Evolutionary conservation across 2,797 vertebrate genomes (phyloP).

Genomic region (Tangara arthus): DNA sequence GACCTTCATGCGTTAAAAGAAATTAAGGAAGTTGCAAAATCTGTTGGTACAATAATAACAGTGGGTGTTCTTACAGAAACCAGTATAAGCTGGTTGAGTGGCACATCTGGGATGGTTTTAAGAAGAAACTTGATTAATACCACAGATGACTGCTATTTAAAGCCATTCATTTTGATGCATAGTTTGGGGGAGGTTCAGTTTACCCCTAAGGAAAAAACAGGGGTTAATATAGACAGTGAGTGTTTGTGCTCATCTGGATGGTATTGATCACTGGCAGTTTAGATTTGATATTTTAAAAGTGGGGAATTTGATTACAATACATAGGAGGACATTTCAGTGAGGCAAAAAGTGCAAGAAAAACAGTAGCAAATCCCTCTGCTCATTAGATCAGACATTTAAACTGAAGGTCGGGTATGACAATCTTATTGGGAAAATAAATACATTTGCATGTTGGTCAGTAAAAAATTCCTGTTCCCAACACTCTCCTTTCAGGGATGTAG

Average conservation of each 20-base stretch:
- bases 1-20: conserved; percentile 61
- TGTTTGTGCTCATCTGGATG: not conserved
- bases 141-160: conserved; percentile 62
- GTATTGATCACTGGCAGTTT: not conserved
- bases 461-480: not conserved
- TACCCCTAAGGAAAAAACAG: conserved; percentile 41
- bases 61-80: conserved; percentile 69
- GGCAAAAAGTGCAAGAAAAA: not conserved
- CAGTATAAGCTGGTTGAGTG: conserved; percentile 66
- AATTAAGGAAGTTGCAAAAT: conserved; percentile 70
- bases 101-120: conserved; percentile 71
- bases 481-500: not conserved
- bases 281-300: not conserved
- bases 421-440: not conserved
- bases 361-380: not conserved
- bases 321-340: not conserved
- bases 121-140: conserved; percentile 69
- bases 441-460: not conserved
- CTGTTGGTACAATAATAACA: conserved; percentile 70
- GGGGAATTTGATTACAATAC: not conserved
- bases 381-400: not conserved
- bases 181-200: conserved; percentile 29
- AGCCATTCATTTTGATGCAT: conserved; percentile 51
- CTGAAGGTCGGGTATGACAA: not conserved
- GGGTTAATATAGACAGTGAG: conserved; percentile 15